Evolutionary conservation across 2,797 vertebrate genomes (phyloP).

Genomic region (Rhabdophis nuchalis): DNA sequence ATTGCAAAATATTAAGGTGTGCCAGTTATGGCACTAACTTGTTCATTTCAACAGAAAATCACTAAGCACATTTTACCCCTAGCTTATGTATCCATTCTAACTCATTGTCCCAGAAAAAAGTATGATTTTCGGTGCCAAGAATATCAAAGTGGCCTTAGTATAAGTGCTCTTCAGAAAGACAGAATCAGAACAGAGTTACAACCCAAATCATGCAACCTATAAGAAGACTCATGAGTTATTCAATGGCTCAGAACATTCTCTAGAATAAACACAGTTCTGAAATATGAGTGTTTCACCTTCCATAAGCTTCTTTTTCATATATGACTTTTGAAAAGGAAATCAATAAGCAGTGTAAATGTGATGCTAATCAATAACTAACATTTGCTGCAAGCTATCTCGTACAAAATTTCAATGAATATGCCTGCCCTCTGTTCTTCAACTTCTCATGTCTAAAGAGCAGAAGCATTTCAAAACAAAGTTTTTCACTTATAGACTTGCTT

Average conservation of each 20-base stretch:
- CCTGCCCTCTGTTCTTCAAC: conserved; percentile 58
- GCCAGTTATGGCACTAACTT: background rate
- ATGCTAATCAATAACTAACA: conserved; percentile 64
- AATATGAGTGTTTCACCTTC: background rate
- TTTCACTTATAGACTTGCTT: conserved; percentile 50
- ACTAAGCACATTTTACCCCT: background rate
- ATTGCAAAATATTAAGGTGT: background rate
- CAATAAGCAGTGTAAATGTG: conserved; percentile 71
- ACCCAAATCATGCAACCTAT: background rate
- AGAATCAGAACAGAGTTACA: background rate
- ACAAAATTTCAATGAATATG: conserved; percentile 65
- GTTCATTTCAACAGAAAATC: background rate
- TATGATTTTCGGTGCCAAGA: background rate
- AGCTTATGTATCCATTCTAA: background rate
- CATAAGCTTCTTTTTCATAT: background rate
- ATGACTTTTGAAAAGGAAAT: conserved; percentile 28
- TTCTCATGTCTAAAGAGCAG: conserved; percentile 43
- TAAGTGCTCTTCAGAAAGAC: background rate
- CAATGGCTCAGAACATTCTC: background rate
- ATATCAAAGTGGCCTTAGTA: background rate
- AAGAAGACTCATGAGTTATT: background rate
- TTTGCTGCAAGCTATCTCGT: conserved; percentile 51
- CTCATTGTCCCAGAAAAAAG: background rate
- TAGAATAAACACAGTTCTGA: background rate
- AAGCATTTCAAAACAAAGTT: conserved; percentile 53